A percentile compares a stretch with the other conserved stretches of the same genome.
phyloP scores from a whole-genome alignment of 2,888 invertebrate species.

The Scaptomyza reducta region DNA sequence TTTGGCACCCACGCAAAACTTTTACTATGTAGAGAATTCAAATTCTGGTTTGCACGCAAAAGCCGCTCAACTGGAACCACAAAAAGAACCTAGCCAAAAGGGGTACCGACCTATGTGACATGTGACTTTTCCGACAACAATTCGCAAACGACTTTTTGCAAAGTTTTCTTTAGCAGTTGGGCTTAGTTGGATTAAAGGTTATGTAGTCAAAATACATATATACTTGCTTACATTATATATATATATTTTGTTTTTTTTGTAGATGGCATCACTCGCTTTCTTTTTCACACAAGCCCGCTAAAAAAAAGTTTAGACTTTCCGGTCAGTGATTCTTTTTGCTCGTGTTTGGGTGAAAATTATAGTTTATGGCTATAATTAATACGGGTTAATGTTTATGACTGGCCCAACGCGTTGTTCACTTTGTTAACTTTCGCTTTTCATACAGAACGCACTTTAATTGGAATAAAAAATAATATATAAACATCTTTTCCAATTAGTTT shows the following conservation, averaged over 20 bases:
- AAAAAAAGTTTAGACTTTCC: constrained; percentile 53
- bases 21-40: neutral
- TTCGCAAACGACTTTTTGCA: constrained; percentile 27
- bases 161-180: constrained; percentile 2
- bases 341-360: constrained; percentile 70
- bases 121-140: constrained; percentile 41
- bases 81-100: constrained; percentile 12
- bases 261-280: constrained; percentile 50
- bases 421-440: constrained; percentile 63
- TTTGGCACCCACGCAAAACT: constrained; percentile 34
- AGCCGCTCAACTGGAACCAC: constrained; percentile 52
- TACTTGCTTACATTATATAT: neutral
- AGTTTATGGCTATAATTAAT: constrained; percentile 74
- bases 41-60: constrained; percentile 34
- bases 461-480: neutral
- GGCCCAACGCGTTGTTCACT: constrained; percentile 29
- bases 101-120: constrained; percentile 37
- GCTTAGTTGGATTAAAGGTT: constrained; percentile 13
- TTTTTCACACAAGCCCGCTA: constrained; percentile 33
- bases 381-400: constrained; percentile 57
- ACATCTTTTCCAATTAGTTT: constrained; percentile 30
- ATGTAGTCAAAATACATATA: neutral
- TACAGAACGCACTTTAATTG: constrained; percentile 25
- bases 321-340: constrained; percentile 67
- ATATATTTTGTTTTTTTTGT: neutral